These are phyloP conservation scores for Macropus fuliginosus DNA, from an alignment of 2,797 vertebrate genomes.

Conservation along the genomic window DNA sequence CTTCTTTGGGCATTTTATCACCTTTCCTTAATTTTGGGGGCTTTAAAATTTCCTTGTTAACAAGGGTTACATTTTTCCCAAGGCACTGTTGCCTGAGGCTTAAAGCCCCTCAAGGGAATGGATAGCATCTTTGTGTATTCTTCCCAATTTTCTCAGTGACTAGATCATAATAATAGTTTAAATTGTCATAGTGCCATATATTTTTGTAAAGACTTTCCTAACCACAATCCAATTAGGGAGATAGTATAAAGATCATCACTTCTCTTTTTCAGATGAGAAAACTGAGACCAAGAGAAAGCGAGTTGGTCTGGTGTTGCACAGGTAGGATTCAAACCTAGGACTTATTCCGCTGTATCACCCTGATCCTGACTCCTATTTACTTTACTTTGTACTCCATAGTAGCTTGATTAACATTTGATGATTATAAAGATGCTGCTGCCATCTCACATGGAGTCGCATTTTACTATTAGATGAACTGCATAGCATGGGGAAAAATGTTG, in stretches of 20 bases:
- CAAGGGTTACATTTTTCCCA: not conserved
- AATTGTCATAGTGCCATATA: not conserved
- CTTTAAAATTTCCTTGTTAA: not conserved
- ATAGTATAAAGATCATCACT: not conserved
- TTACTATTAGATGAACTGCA: not conserved
- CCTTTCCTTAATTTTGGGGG: not conserved
- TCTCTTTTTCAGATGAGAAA: not conserved
- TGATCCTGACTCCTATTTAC: not conserved
- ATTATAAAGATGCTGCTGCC: accelerated
- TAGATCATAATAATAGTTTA: not conserved
- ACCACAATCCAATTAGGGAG: not conserved
- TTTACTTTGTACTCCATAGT: not conserved
- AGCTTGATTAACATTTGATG: not conserved
- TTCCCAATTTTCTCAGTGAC: not conserved
- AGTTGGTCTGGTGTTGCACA: not conserved
- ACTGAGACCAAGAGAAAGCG: not conserved
- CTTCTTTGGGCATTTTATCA: not conserved
- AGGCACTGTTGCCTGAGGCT: not conserved
- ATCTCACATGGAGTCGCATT: not conserved
- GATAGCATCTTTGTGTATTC: not conserved
- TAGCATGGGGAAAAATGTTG: accelerated
- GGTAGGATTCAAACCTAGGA: not conserved
- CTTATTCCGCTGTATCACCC: not conserved
- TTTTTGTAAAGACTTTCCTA: not conserved
- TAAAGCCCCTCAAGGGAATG: not conserved